A percentile compares a stretch with the other conserved stretches of the same genome.
phyloP scores from a whole-genome alignment of 2,888 invertebrate genomes.

The Drosophila pseudotakahashii region DNA sequence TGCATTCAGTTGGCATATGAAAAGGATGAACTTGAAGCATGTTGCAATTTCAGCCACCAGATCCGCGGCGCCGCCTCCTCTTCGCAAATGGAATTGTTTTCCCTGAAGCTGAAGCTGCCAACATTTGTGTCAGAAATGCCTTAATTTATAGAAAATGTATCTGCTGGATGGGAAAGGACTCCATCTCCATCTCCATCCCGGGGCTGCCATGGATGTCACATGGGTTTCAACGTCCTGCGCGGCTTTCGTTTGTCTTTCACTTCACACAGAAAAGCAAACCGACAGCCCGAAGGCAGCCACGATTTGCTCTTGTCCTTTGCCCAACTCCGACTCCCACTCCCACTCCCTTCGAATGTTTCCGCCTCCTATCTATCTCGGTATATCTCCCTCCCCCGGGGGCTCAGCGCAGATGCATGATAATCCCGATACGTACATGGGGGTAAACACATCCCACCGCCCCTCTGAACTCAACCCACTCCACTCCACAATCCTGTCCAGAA shows the following conservation, averaged over 20 bases:
- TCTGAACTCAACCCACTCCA: background rate
- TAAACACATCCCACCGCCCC: slow-evolving; percentile 9
- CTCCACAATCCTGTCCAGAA: slow-evolving; percentile 60
- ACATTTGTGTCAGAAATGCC: slow-evolving; percentile 53
- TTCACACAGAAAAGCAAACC: slow-evolving; percentile 37
- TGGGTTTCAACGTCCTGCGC: slow-evolving; percentile 42
- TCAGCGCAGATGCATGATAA: slow-evolving; percentile 54
- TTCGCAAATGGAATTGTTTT: slow-evolving; percentile 72
- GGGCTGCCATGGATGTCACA: slow-evolving; percentile 44
- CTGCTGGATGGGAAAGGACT: slow-evolving; percentile 33
- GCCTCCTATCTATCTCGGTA: slow-evolving; percentile 18
- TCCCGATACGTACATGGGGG: slow-evolving; percentile 36
- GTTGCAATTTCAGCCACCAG: slow-evolving; percentile 46
- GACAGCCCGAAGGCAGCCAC: slow-evolving; percentile 37
- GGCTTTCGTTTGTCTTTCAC: slow-evolving; percentile 56
- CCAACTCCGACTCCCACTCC: background rate
- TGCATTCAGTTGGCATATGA: background rate
- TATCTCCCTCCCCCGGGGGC: slow-evolving; percentile 27
- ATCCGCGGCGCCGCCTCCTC: slow-evolving; percentile 38
- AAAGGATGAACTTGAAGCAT: slow-evolving; percentile 34
- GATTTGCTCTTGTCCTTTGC: slow-evolving; percentile 5
- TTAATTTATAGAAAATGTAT: slow-evolving; percentile 76
- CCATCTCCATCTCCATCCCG: slow-evolving; percentile 14
- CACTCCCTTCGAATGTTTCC: background rate
- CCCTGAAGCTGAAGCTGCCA: slow-evolving; percentile 41